phyloP scores from a whole-genome alignment of 2,797 vertebrate species.

The Coreius guichenoti region DNA sequence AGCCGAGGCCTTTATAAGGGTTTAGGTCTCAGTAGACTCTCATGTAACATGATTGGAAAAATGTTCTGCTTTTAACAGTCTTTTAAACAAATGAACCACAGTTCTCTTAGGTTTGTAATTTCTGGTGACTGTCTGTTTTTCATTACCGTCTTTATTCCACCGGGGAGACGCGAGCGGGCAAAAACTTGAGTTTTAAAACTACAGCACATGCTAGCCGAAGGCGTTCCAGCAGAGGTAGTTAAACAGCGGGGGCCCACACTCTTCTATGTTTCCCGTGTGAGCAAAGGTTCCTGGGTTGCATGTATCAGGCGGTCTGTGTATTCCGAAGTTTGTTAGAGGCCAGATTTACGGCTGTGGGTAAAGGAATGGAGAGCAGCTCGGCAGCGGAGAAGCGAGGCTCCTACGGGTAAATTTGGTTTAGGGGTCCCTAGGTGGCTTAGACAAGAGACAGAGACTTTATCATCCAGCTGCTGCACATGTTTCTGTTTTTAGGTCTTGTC shows the following conservation, averaged over 20 bases:
- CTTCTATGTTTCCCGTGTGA: slow-evolving; percentile 25
- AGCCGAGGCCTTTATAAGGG: slow-evolving; percentile 8
- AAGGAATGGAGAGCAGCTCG: slow-evolving; percentile 40
- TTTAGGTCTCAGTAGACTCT: slow-evolving; percentile 27
- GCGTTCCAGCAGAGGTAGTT: slow-evolving; percentile 37
- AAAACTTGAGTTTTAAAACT: slow-evolving; percentile 48
- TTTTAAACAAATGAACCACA: slow-evolving; percentile 41
- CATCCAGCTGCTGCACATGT: slow-evolving; percentile 31
- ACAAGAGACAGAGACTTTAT: slow-evolving; percentile 28
- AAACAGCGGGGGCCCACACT: slow-evolving; percentile 35
- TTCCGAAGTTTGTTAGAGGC: slow-evolving; percentile 32
- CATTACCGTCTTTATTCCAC: slow-evolving; percentile 21
- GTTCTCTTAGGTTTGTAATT: slow-evolving; percentile 20
- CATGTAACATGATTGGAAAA: slow-evolving; percentile 44
- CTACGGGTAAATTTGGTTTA: slow-evolving; percentile 49
- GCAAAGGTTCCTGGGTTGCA: slow-evolving; percentile 34
- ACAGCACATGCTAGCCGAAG: slow-evolving; percentile 47
- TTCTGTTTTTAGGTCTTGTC: slow-evolving; percentile 29
- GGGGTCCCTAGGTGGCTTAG: slow-evolving; percentile 43
- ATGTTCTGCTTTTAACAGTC: slow-evolving; percentile 22
- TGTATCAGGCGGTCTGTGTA: slow-evolving; percentile 4
- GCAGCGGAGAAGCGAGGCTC: slow-evolving; percentile 25
- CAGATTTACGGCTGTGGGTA: slow-evolving; percentile 42
- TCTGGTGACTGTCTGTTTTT: slow-evolving; percentile 22
- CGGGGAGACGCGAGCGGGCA: background rate